Evolutionary conservation across 2,888 invertebrate species (phyloP).

Genomic region (Caenorhabditis becei): DNA sequence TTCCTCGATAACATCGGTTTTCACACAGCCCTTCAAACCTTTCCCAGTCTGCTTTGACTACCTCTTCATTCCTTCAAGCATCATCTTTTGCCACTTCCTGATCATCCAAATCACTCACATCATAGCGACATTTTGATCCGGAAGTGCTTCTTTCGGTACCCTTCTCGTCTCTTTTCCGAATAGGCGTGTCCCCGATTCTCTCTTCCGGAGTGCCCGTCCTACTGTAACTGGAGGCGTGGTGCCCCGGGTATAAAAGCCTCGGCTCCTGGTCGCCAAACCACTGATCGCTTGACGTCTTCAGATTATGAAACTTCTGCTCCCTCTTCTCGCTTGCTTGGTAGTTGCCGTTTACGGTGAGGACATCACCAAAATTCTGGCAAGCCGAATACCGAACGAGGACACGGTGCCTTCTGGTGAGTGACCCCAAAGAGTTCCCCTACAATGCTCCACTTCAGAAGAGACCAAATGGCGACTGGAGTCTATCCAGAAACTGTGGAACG

Average conservation of each 20-base stretch:
- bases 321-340: constrained; percentile 9
- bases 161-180: neutral
- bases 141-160: constrained; percentile 17
- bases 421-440: neutral
- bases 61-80: neutral
- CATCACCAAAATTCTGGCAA: constrained; percentile 47
- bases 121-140: constrained; percentile 9
- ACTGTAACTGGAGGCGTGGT: constrained; percentile 30
- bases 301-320: constrained; percentile 41
- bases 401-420: constrained; percentile 27
- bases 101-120: neutral
- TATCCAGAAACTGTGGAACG: constrained; percentile 72
- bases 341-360: constrained; percentile 20
- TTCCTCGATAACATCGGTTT: neutral
- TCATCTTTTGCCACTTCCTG: neutral
- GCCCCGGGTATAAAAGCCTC: constrained; percentile 16
- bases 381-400: constrained; percentile 43
- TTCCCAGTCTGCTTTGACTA: neutral
- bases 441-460: constrained; percentile 56
- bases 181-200: constrained; percentile 21
- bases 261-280: neutral
- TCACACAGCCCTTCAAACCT: neutral
- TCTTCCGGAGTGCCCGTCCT: constrained; percentile 18
- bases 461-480: constrained; percentile 68
- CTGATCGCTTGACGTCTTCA: constrained; percentile 20